Percentiles rank a stretch among this genome's conserved stretches.
These are phyloP conservation scores for Tachina lurida DNA, from an alignment of 2,888 invertebrate genomes.

Conservation along the genomic window DNA sequence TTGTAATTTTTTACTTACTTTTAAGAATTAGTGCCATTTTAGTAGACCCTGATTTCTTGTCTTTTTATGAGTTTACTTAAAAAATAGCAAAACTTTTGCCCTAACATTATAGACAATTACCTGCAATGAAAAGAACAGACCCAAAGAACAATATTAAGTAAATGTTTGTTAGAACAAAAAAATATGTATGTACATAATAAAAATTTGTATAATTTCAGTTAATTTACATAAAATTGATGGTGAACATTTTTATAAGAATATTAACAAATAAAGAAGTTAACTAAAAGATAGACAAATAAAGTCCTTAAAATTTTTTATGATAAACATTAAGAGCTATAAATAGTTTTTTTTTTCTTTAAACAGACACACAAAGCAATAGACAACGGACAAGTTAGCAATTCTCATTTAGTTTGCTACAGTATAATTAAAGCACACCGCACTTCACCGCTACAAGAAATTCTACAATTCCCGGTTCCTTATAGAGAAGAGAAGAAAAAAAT, in stretches of 20 bases:
- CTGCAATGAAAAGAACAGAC: conserved; percentile 59
- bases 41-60: conserved; percentile 34
- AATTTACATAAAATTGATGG: conserved; percentile 53
- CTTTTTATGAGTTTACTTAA: conserved; percentile 5
- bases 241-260: neutral
- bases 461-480: too few relatives aligned
- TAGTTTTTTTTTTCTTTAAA: neutral
- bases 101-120: conserved; percentile 57
- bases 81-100: conserved; percentile 53
- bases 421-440: too few relatives aligned
- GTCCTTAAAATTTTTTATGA: neutral
- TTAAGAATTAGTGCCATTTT: conserved; percentile 41
- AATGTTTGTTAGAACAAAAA: conserved; percentile 31
- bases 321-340: neutral
- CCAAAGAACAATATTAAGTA: neutral
- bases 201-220: conserved; percentile 35
- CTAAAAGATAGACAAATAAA: neutral
- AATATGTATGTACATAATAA: conserved; percentile 48
- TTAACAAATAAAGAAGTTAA: neutral
- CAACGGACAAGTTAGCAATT: too few relatives aligned
- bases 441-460: too few relatives aligned
- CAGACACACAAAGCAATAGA: neutral
- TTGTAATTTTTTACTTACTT: conserved; percentile 56
- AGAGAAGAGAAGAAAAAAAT: too few relatives aligned
- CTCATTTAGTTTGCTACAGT: too few relatives aligned